These are phyloP conservation scores for Onthophagus taurus DNA, from an alignment of 1,140 invertebrate genomes.

Conservation along the genomic window DNA sequence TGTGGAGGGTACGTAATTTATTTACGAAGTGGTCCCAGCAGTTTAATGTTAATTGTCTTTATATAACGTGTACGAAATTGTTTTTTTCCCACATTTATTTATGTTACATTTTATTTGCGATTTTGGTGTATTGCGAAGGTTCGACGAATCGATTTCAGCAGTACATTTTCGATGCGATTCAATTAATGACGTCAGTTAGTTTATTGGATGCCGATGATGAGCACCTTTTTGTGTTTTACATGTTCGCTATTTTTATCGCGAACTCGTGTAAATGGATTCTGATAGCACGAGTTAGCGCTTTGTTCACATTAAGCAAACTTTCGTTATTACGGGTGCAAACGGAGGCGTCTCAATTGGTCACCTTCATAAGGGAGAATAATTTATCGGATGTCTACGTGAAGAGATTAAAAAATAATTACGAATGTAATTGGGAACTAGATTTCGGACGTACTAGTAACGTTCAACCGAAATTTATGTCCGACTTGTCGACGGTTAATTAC, in stretches of 20 bases:
- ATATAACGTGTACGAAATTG: slow-evolving; percentile 4
- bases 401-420: too few relatives aligned
- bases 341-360: not conserved
- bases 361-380: not conserved
- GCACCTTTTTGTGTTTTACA: not conserved
- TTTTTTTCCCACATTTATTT: not conserved
- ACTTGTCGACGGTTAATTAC: too few relatives aligned
- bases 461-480: too few relatives aligned
- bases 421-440: too few relatives aligned
- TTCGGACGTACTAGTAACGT: too few relatives aligned
- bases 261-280: too few relatives aligned
- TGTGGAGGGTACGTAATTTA: slow-evolving; percentile 2
- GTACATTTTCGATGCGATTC: not conserved
- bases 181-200: not conserved
- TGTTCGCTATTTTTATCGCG: not conserved
- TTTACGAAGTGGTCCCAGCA: slow-evolving; percentile 6
- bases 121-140: too few relatives aligned
- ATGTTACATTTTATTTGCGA: not conserved
- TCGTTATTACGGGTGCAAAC: not conserved
- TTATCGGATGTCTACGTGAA: too few relatives aligned
- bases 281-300: too few relatives aligned
- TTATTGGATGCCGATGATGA: not conserved
- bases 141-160: not conserved
- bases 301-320: slow-evolving; percentile 1
- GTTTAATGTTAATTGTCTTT: slow-evolving; percentile 3